These are phyloP conservation scores for Polia nebulosa DNA, from an alignment of 2,888 invertebrate genomes.

Conservation along the genomic window DNA sequence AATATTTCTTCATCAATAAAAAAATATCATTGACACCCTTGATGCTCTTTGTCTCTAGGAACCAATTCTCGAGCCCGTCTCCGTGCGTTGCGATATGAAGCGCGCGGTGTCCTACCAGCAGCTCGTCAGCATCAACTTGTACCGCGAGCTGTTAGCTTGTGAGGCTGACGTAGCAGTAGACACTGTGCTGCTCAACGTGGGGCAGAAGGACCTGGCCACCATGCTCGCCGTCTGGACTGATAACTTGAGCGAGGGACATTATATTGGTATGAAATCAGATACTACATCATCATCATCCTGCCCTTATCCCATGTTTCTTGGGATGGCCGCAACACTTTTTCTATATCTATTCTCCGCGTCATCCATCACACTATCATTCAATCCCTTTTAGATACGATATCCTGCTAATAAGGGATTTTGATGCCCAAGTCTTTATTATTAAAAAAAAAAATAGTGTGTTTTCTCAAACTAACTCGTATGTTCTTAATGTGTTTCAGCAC, in stretches of 20 bases:
- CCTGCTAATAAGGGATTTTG: no score
- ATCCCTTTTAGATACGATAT: no score
- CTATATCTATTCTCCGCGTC: no score
- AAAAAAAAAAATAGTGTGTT: no score
- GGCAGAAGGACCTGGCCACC: conserved; percentile 94
- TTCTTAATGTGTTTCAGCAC: no score
- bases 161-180: conserved; percentile 93
- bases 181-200: conserved; percentile 92
- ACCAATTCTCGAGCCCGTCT: conserved; percentile 94
- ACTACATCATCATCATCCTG: no score
- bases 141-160: conserved; percentile 86
- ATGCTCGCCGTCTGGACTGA: conserved; percentile 94
- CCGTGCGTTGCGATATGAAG: conserved; percentile 94
- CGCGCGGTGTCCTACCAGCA: conserved; percentile 85
- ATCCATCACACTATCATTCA: no score
- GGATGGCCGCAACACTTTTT: no score
- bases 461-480: no score
- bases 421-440: no score
- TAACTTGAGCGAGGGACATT: conserved; percentile 92
- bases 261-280: conserved; percentile 84
- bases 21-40: not conserved
- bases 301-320: no score
- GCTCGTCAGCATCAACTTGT: conserved; percentile 65
- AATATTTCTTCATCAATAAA: no score
- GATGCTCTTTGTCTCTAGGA: conserved; percentile 83